Evolutionary conservation across 1,140 invertebrate genomes (phyloP).

Genomic region (Phocides pigmalion): DNA sequence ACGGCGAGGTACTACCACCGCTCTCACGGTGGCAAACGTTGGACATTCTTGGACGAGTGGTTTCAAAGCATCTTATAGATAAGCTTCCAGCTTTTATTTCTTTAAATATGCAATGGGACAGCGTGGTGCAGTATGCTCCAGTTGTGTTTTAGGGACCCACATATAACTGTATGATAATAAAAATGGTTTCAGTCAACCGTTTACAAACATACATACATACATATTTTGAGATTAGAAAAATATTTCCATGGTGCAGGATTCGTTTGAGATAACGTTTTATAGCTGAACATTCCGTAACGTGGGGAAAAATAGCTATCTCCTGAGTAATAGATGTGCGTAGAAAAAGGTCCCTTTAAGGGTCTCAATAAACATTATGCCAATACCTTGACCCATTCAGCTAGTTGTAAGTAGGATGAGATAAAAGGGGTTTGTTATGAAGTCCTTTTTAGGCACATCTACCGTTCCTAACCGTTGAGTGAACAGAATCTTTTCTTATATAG

Average conservation of each 20-base stretch:
- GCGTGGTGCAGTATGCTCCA: too few relatives aligned
- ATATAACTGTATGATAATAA: too few relatives aligned
- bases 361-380: conserved; percentile 14
- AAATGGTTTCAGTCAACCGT: too few relatives aligned
- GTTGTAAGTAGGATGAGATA: conserved; percentile 7
- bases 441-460: conserved; percentile 1
- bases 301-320: conserved; percentile 1
- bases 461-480: conserved; percentile 4
- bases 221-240: neutral
- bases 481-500: neutral
- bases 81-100: too few relatives aligned
- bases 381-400: conserved; percentile 10
- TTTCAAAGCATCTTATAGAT: too few relatives aligned
- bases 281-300: neutral
- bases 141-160: too few relatives aligned
- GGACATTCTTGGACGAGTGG: too few relatives aligned
- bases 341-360: conserved; percentile 3
- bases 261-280: too few relatives aligned
- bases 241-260: neutral
- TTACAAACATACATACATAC: too few relatives aligned
- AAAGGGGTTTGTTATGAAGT: neutral
- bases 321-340: conserved; percentile 12
- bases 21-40: too few relatives aligned
- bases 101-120: too few relatives aligned
- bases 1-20: too few relatives aligned